Percentiles rank a stretch among this genome's conserved stretches.
Evolutionary conservation across 2,888 invertebrate species (phyloP).

Genomic region (Cosmorhoe ocellata): DNA sequence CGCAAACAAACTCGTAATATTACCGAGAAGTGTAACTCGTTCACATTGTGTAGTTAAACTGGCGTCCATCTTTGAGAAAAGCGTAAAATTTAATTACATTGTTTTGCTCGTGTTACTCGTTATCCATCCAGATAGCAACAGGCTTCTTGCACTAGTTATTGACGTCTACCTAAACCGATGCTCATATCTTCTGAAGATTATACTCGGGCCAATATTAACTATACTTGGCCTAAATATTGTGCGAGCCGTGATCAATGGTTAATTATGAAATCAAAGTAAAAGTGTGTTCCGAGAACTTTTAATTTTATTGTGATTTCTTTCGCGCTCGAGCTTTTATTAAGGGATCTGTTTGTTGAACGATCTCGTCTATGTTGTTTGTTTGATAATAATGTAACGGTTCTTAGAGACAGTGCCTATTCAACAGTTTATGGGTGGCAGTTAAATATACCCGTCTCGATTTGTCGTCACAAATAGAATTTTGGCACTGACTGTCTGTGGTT

Average conservation of each 20-base stretch:
- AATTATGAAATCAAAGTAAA: conserved; percentile 9
- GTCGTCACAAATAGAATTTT: conserved; percentile 81
- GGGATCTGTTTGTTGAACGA: conserved; percentile 27
- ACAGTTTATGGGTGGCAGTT: conserved; percentile 81
- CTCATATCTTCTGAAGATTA: conserved; percentile 9
- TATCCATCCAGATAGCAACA: conserved; percentile 8
- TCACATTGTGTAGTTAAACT: conserved; percentile 57
- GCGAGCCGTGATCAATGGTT: not conserved
- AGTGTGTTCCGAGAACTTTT: conserved; percentile 1
- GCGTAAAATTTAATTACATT: conserved; percentile 40
- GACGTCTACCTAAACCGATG: conserved; percentile 9
- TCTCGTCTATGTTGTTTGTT: conserved; percentile 40
- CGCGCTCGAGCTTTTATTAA: conserved; percentile 14
- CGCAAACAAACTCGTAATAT: conserved; percentile 67
- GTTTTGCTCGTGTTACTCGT: conserved; percentile 31
- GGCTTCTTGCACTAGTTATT: not conserved
- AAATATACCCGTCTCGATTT: conserved; percentile 81
- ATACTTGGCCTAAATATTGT: conserved; percentile 15
- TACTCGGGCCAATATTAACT: conserved; percentile 5
- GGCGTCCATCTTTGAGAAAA: conserved; percentile 50
- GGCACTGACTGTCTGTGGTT: conserved; percentile 79
- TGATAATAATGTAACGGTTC: conserved; percentile 52
- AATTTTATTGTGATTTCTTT: conserved; percentile 13
- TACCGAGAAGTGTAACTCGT: conserved; percentile 60
- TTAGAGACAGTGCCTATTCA: conserved; percentile 67